Evolutionary conservation across 2,113 vertebrate species (phyloP).

Genomic region (Anarrhichthys ocellatus): DNA sequence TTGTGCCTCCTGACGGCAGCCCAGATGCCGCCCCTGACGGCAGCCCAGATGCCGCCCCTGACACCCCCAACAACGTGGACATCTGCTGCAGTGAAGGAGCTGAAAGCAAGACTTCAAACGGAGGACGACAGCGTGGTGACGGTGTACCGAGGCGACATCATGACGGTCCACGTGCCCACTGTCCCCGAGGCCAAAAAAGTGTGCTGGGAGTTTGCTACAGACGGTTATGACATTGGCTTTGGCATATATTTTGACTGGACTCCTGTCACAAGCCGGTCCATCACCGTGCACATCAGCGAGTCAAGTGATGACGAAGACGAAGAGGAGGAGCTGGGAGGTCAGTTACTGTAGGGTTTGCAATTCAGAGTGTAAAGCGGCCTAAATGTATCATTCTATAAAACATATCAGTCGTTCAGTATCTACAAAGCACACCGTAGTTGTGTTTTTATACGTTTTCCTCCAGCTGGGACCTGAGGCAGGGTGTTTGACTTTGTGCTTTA

Average conservation of each 20-base stretch:
- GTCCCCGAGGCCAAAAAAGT: constrained; percentile 92
- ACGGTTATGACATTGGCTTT: constrained; percentile 97
- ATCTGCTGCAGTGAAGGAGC: constrained; percentile 90
- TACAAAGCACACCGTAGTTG: background rate
- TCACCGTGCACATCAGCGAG: constrained; percentile 98
- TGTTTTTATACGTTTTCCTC: background rate
- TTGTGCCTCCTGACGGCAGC: constrained; percentile 76
- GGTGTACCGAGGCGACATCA: constrained; percentile 94
- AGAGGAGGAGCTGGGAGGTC: constrained; percentile 93
- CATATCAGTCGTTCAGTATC: background rate
- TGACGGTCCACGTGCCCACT: constrained; percentile 95
- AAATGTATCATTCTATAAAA: background rate
- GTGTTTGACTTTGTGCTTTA: constrained; percentile 39
- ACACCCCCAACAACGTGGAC: constrained; percentile 92
- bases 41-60: constrained; percentile 89
- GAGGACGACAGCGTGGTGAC: constrained; percentile 93
- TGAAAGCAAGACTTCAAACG: constrained; percentile 90
- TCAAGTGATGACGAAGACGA: constrained; percentile 98
- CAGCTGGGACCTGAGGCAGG: background rate
- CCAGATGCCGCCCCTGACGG: constrained; percentile 85
- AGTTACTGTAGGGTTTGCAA: constrained; percentile 20
- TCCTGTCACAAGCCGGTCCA: constrained; percentile 90
- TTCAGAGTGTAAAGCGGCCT: background rate
- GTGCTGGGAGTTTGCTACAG: constrained; percentile 98
- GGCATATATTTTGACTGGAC: constrained; percentile 99